A percentile compares a stretch with the other conserved stretches of the same genome.
phyloP scores from a whole-genome alignment of 2,888 invertebrate genomes.

The Rhagophthalmus giganteus region DNA sequence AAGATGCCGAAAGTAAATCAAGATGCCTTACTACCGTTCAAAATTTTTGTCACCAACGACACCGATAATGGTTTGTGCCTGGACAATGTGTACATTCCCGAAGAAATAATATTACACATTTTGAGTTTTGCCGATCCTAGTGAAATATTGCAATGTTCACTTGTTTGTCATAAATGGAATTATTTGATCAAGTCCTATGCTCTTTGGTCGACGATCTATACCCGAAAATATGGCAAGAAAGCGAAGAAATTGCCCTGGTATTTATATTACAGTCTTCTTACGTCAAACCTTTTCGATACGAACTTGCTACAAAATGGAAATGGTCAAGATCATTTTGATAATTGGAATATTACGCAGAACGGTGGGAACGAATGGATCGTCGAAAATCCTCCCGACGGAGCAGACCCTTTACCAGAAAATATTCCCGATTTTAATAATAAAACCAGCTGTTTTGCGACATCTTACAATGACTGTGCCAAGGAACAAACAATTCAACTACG shows the following conservation, averaged over 20 bases:
- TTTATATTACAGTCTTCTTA: conserved; percentile 54
- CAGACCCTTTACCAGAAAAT: conserved; percentile 52
- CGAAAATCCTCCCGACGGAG: conserved; percentile 57
- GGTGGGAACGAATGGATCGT: conserved; percentile 56
- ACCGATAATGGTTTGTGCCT: conserved; percentile 51
- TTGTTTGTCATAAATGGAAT: conserved; percentile 60
- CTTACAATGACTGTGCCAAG: conserved; percentile 57
- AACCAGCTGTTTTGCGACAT: conserved; percentile 60
- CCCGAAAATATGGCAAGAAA: conserved; percentile 37
- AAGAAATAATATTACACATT: conserved; percentile 57
- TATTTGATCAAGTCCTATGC: conserved; percentile 51
- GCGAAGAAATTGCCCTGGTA: conserved; percentile 51
- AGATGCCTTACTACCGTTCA: no score
- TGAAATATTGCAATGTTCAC: conserved; percentile 52
- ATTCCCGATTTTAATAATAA: conserved; percentile 53
- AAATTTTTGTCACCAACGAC: conserved; percentile 15
- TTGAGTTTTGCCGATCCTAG: conserved; percentile 51
- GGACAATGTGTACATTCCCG: conserved; percentile 52
- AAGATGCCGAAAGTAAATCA: no score
- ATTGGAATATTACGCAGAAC: conserved; percentile 51
- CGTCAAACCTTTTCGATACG: conserved; percentile 51
- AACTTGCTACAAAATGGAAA: conserved; percentile 60
- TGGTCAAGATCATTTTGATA: conserved; percentile 51
- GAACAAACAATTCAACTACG: conserved; percentile 56
- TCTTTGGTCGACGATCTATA: conserved; percentile 45